A percentile compares a stretch with the other conserved stretches of the same genome.
Evolutionary conservation across 2,797 vertebrate genomes (phyloP).

Genomic region (Muscicapa comitata): DNA sequence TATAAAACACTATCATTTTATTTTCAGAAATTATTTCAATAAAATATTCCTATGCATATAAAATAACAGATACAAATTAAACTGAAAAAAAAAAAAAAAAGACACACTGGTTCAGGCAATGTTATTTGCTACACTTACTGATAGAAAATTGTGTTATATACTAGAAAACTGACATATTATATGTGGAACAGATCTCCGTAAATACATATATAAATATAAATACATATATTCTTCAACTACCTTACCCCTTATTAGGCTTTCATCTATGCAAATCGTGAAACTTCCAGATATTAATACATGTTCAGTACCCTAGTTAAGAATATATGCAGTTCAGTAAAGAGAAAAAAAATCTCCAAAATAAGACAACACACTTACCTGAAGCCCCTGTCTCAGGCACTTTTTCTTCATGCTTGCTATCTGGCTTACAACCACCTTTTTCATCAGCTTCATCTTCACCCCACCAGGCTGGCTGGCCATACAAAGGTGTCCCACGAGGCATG

Average conservation of each 20-base stretch:
- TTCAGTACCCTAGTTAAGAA: not conserved
- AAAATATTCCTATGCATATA: not conserved
- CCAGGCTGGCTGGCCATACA: slow-evolving; percentile 98
- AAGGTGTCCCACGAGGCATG: slow-evolving; percentile 90
- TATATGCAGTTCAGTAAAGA: not conserved
- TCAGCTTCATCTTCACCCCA: slow-evolving; percentile 97
- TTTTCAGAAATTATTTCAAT: not conserved
- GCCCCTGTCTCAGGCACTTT: slow-evolving; percentile 80
- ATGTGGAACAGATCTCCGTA: not conserved
- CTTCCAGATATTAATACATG: not conserved
- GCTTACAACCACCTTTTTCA: slow-evolving; percentile 88
- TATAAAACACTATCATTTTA: not conserved
- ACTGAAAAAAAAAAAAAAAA: not conserved
- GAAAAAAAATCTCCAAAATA: not conserved
- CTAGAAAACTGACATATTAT: not conserved
- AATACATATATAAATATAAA: not conserved
- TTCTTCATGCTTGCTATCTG: slow-evolving; percentile 82
- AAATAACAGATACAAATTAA: not conserved
- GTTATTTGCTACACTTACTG: not conserved
- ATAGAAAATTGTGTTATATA: not conserved
- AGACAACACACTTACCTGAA: slow-evolving; percentile 75
- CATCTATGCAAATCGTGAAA: not conserved
- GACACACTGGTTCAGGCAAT: not conserved
- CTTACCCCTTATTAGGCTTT: not conserved
- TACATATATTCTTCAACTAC: not conserved